phyloP scores from a whole-genome alignment of 2,113 vertebrate species.

The Eolophus roseicapilla region DNA sequence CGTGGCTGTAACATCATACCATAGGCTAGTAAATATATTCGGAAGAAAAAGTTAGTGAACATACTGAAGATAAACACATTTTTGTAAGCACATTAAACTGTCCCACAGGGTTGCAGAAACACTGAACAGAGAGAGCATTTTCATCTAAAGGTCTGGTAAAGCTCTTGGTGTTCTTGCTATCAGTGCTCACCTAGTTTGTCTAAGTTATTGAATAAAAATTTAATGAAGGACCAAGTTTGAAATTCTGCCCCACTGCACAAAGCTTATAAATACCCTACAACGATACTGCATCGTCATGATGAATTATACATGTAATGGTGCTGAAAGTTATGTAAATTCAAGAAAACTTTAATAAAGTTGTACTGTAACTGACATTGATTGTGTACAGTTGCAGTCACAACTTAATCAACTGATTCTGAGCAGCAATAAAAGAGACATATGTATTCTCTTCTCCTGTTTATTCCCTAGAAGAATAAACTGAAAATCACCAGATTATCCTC shows the following conservation, averaged over 20 bases:
- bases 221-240: constrained; percentile 73
- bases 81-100: background rate
- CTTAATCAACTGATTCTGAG: constrained; percentile 64
- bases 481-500: constrained; percentile 76
- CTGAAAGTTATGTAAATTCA: constrained; percentile 77
- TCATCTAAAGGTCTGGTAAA: constrained; percentile 22
- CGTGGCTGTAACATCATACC: background rate
- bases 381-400: constrained; percentile 66
- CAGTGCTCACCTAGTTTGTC: constrained; percentile 62
- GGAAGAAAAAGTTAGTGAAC: background rate
- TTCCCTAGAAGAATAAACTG: constrained; percentile 72
- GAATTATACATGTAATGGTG: constrained; percentile 76
- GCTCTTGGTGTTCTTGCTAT: constrained; percentile 33
- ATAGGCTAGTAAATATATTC: background rate
- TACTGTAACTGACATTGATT: constrained; percentile 70
- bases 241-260: constrained; percentile 71
- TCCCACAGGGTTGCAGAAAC: background rate
- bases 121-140: background rate
- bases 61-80: constrained; percentile 4
- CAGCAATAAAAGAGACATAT: constrained; percentile 54
- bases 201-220: constrained; percentile 71
- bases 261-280: constrained; percentile 71
- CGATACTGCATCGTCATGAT: constrained; percentile 59
- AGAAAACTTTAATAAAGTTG: constrained; percentile 77
- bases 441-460: constrained; percentile 65